Conservation (phyloP, 2,888 invertebrate genomes). For the Graphium colonna region DNA sequence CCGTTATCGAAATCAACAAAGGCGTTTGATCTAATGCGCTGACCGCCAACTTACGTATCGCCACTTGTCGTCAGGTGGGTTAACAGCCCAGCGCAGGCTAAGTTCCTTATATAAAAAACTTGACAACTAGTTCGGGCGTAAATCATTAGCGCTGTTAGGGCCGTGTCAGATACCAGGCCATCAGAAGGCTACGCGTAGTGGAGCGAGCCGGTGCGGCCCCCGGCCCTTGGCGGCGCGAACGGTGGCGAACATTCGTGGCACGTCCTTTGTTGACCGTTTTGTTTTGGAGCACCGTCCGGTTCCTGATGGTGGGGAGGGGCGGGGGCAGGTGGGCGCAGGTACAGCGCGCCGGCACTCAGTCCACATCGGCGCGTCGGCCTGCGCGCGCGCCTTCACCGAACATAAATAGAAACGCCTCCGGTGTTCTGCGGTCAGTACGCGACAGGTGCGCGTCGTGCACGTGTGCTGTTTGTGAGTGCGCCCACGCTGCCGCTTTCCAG, state of each 20-base stretch:
- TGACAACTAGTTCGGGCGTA: too few species aligned
- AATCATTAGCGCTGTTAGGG: too few species aligned
- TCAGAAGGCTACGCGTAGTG: too few species aligned
- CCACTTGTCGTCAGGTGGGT: too few species aligned
- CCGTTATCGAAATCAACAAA: slow-evolving; percentile 46
- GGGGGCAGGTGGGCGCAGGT: slow-evolving; percentile 78
- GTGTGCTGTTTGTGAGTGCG: slow-evolving; percentile 78
- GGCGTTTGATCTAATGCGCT: too few species aligned
- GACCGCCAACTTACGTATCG: too few species aligned
- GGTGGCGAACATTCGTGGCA: slow-evolving; percentile 73
- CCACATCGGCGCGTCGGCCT: slow-evolving; percentile 63
- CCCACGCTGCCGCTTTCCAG: slow-evolving; percentile 54
- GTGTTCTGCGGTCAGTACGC: slow-evolving; percentile 74
- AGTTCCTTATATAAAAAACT: too few species aligned
- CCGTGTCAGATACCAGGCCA: slow-evolving; percentile 71
- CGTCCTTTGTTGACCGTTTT: slow-evolving; percentile 79
- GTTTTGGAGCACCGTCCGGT: slow-evolving; percentile 79
- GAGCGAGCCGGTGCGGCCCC: too few species aligned
- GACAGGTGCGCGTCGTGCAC: slow-evolving; percentile 78
- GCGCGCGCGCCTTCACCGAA: slow-evolving; percentile 68
- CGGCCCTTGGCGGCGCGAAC: neutral
- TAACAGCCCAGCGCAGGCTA: too few species aligned
- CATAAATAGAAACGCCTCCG: slow-evolving; percentile 61
- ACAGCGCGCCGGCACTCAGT: slow-evolving; percentile 71
- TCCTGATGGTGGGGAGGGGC: slow-evolving; percentile 73